Conservation (phyloP, 2,888 invertebrate genomes). For the Aphidoletes aphidimyza region DNA sequence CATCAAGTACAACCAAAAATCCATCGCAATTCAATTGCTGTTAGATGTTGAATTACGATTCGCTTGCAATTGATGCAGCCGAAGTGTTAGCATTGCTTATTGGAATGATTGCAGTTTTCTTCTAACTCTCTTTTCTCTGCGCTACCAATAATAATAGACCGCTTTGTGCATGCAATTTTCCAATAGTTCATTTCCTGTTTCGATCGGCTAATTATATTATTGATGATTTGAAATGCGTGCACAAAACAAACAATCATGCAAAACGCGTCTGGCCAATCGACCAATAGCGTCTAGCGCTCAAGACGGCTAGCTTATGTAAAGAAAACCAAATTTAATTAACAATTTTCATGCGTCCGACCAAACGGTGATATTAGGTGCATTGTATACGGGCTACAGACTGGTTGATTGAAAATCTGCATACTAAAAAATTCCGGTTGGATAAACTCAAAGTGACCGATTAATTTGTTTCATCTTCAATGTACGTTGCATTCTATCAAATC, state of each 20-base stretch:
- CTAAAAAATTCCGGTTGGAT: constrained; percentile 10
- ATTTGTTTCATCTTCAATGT: not conserved
- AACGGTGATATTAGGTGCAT: not conserved
- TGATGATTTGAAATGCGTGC: constrained; percentile 21
- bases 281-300: not conserved
- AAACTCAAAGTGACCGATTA: not conserved
- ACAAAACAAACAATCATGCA: constrained; percentile 36
- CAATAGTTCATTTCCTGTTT: constrained; percentile 37
- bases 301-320: not conserved
- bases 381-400: not conserved
- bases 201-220: constrained; percentile 30
- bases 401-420: not conserved
- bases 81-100: not conserved
- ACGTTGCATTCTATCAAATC: not conserved
- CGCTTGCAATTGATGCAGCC: too few relatives aligned
- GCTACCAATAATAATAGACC: not conserved
- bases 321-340: not conserved
- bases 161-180: constrained; percentile 43
- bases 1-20: not conserved
- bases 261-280: too few relatives aligned
- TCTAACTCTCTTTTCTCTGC: not conserved
- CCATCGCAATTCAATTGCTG: not conserved
- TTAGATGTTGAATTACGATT: too few relatives aligned
- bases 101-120: too few relatives aligned
- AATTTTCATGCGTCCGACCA: not conserved